These are phyloP conservation scores for Steromphala cineraria DNA, from an alignment of 2,888 invertebrate species.

Conservation along the genomic window DNA sequence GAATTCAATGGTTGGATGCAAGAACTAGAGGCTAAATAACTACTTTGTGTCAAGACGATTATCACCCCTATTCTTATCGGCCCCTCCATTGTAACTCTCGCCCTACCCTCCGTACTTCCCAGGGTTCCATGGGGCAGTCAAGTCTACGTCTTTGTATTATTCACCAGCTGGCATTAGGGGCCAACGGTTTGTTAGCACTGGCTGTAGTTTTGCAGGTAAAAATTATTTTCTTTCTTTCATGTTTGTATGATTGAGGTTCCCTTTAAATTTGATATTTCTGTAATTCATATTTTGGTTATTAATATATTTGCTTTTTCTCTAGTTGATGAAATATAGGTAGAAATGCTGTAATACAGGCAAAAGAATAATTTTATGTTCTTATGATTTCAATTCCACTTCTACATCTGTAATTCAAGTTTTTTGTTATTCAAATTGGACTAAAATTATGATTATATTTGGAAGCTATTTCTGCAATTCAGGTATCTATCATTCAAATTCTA, in stretches of 20 bases:
- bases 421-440: too few relatives aligned
- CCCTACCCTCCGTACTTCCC: background rate
- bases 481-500: too few relatives aligned
- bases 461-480: too few relatives aligned
- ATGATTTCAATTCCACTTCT: too few relatives aligned
- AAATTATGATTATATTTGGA: too few relatives aligned
- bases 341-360: background rate
- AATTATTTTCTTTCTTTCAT: background rate
- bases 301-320: background rate
- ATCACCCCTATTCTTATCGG: constrained; percentile 2
- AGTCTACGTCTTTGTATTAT: constrained; percentile 4
- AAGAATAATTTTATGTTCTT: too few relatives aligned
- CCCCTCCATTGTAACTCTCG: background rate
- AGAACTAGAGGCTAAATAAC: background rate
- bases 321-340: too few relatives aligned
- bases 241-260: background rate
- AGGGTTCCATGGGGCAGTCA: background rate
- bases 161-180: background rate
- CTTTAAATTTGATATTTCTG: background rate
- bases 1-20: too few relatives aligned
- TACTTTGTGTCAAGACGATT: constrained; percentile 10
- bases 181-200: background rate
- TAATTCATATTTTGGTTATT: background rate
- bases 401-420: too few relatives aligned
- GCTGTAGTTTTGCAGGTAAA: background rate